Conservation (phyloP, 1,140 invertebrate species). For the Antheraea mylitta region DNA sequence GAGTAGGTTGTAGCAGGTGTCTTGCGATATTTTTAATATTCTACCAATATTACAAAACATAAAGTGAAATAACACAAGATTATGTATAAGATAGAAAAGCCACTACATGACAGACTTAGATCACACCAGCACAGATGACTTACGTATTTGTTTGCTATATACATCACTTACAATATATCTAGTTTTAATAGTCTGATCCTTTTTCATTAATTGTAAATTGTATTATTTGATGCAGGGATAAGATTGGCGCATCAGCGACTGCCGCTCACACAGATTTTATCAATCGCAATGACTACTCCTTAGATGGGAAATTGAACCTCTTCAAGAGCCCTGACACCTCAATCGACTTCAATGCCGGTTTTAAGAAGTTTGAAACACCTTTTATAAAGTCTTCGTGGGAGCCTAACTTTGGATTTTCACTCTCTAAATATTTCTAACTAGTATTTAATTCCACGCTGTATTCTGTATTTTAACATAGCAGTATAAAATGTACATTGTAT, state of each 20-base stretch:
- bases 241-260: conserved; percentile 43
- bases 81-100: too few relatives aligned
- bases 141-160: too few relatives aligned
- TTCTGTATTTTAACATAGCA: too few relatives aligned
- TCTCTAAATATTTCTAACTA: conserved; percentile 7
- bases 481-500: too few relatives aligned
- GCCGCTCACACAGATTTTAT: conserved; percentile 39
- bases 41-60: too few relatives aligned
- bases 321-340: conserved; percentile 39
- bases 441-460: neutral
- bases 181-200: too few relatives aligned
- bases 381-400: conserved; percentile 38
- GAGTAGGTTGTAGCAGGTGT: too few relatives aligned
- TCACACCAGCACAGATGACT: too few relatives aligned
- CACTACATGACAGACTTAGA: too few relatives aligned
- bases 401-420: conserved; percentile 25
- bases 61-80: too few relatives aligned
- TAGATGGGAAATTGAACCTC: conserved; percentile 54
- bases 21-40: too few relatives aligned
- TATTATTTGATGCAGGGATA: conserved; percentile 30
- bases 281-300: conserved; percentile 45
- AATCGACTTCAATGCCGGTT: conserved; percentile 49
- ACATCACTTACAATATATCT: too few relatives aligned
- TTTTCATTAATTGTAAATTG: neutral
- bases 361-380: conserved; percentile 36